Evolutionary conservation across 2,888 invertebrate genomes (phyloP).

Genomic region (Aspidiotus rigidus): DNA sequence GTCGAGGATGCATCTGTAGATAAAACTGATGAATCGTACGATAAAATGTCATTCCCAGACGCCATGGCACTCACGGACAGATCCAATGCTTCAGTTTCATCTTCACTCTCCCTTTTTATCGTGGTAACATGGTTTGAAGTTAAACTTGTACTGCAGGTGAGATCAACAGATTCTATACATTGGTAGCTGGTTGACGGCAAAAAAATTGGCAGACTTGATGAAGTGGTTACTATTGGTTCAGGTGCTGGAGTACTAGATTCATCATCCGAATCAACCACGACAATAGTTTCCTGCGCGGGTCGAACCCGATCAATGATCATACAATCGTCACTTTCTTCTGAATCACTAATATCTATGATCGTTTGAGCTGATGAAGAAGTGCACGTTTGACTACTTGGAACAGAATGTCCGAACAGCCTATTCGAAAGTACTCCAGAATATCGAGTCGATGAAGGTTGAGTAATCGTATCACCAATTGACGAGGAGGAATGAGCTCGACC

Average conservation of each 20-base stretch:
- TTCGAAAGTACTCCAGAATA: background rate
- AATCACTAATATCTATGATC: conserved; percentile 16
- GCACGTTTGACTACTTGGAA: background rate
- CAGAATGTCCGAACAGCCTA: background rate
- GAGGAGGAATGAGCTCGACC: background rate
- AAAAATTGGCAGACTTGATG: background rate
- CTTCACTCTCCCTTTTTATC: too few species aligned
- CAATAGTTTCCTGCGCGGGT: conserved; percentile 15
- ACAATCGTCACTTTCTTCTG: conserved; percentile 23
- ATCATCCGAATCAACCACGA: conserved; percentile 21
- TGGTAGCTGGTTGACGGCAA: background rate
- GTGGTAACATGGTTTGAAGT: background rate
- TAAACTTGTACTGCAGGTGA: background rate
- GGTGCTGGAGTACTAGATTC: background rate
- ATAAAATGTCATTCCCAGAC: background rate
- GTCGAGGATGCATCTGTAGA: conserved; percentile 12
- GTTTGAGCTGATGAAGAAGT: background rate
- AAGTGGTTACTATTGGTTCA: conserved; percentile 3
- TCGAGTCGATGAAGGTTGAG: background rate
- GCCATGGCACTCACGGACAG: background rate
- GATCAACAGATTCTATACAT: background rate
- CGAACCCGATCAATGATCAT: conserved; percentile 18
- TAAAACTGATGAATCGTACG: conserved; percentile 8
- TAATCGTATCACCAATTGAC: background rate
- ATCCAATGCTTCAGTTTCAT: background rate